Conservation (phyloP, 1,140 invertebrate species). For the Sitobion miscanthi region DNA sequence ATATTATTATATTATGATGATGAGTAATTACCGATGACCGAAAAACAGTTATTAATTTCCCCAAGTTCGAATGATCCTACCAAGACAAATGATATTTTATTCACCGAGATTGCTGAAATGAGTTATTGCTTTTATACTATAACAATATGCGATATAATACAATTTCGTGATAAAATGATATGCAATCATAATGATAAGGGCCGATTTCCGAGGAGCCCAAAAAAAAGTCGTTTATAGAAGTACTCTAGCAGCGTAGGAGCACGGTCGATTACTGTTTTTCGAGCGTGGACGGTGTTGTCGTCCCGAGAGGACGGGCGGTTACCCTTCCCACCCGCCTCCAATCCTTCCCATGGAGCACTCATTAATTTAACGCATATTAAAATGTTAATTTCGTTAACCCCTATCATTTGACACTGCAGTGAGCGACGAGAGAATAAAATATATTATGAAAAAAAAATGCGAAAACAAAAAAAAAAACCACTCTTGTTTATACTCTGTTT, state of each 20-base stretch:
- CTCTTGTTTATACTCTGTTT: constrained; percentile 13
- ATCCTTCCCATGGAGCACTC: not conserved
- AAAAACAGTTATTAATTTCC: not conserved
- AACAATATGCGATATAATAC: not conserved
- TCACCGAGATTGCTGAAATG: not conserved
- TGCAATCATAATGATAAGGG: not conserved
- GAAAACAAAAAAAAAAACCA: not conserved
- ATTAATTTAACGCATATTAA: constrained; percentile 42
- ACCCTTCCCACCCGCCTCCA: no score
- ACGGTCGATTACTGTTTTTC: not conserved
- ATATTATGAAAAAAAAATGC: not conserved
- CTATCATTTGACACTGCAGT: not conserved
- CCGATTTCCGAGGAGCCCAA: not conserved
- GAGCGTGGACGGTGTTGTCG: not conserved
- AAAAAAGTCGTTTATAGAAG: not conserved
- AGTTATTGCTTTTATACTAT: not conserved
- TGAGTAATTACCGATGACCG: not conserved
- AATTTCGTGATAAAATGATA: no score
- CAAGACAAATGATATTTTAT: not conserved
- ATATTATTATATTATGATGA: not conserved
- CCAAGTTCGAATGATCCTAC: not conserved
- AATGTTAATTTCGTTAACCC: constrained; percentile 46
- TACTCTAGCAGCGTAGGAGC: not conserved
- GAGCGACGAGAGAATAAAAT: not conserved
- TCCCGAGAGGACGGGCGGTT: not conserved